Conservation (phyloP, 2,888 invertebrate species). For the Gnatocerus cornutus region DNA sequence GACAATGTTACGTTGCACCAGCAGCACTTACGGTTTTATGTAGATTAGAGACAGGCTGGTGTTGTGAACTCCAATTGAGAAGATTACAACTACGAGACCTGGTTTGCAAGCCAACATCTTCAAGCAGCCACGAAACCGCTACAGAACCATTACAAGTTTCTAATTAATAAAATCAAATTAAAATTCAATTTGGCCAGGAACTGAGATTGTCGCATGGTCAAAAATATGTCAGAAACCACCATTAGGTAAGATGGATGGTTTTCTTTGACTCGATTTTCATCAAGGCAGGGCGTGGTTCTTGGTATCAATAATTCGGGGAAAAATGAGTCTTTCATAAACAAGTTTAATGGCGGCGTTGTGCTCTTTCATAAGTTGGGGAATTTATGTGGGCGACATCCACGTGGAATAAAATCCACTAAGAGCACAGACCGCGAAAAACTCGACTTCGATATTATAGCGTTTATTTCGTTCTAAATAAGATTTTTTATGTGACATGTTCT, state of each 20-base stretch:
- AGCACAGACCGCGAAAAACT: constrained; percentile 7
- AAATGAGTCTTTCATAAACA: constrained; percentile 18
- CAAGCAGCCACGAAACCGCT: constrained; percentile 16
- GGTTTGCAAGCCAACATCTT: constrained; percentile 32
- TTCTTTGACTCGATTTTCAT: neutral
- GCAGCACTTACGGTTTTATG: constrained; percentile 40
- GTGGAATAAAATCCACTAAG: constrained; percentile 20
- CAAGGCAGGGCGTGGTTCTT: neutral
- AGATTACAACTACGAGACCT: constrained; percentile 34
- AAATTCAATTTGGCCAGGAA: neutral
- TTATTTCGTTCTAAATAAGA: constrained; percentile 47
- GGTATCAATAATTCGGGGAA: neutral
- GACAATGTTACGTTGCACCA: constrained; percentile 38
- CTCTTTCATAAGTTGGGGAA: constrained; percentile 8
- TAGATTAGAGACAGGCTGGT: constrained; percentile 36
- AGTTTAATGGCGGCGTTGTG: constrained; percentile 14
- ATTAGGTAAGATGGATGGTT: neutral
- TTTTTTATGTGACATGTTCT: constrained; percentile 50
- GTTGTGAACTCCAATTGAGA: constrained; percentile 38
- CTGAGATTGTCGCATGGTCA: no score
- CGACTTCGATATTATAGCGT: constrained; percentile 32
- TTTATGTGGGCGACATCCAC: constrained; percentile 7
- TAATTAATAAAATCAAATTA: constrained; percentile 26
- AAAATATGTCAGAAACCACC: no score
- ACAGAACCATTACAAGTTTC: constrained; percentile 17